These are phyloP conservation scores for Sinocyclocheilus rhinocerous DNA, from an alignment of 2,113 vertebrate species.

Conservation along the genomic window DNA sequence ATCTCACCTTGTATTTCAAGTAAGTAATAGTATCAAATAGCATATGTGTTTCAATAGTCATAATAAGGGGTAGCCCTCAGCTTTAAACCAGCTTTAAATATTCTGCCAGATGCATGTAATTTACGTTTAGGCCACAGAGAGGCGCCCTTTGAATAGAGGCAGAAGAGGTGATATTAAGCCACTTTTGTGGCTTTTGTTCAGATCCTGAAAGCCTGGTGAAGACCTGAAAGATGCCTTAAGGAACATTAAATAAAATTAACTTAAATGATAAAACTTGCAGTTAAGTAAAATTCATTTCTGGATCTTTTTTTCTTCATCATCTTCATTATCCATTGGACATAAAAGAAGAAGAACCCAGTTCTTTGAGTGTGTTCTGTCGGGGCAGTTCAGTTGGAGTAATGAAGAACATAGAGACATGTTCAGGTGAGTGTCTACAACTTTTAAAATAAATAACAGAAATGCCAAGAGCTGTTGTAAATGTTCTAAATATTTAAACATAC, in stretches of 20 bases:
- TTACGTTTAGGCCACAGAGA: constrained; percentile 34
- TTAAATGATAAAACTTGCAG: not conserved
- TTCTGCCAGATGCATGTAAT: not conserved
- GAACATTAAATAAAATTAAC: not conserved
- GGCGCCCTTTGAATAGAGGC: constrained; percentile 48
- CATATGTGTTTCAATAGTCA: not conserved
- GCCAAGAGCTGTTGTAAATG: not conserved
- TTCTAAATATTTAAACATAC: constrained; percentile 33
- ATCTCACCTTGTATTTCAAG: constrained; percentile 82
- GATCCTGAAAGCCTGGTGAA: not conserved
- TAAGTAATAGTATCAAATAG: constrained; percentile 61
- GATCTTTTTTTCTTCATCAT: not conserved
- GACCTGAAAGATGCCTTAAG: not conserved
- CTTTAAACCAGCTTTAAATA: not conserved
- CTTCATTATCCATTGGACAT: constrained; percentile 54
- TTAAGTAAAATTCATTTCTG: too few relatives aligned
- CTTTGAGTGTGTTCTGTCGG: constrained; percentile 74
- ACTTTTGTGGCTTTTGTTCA: not conserved
- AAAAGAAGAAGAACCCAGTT: constrained; percentile 75
- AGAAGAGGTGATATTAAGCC: not conserved
- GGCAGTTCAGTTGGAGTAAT: constrained; percentile 75
- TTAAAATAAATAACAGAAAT: not conserved
- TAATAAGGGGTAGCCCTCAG: not conserved
- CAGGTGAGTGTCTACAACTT: constrained; percentile 63
- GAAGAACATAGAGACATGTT: constrained; percentile 75